A percentile compares a stretch with the other conserved stretches of the same genome.
phyloP scores from a whole-genome alignment of 2,888 invertebrate genomes.

The Anoplius nigerrimus region DNA sequence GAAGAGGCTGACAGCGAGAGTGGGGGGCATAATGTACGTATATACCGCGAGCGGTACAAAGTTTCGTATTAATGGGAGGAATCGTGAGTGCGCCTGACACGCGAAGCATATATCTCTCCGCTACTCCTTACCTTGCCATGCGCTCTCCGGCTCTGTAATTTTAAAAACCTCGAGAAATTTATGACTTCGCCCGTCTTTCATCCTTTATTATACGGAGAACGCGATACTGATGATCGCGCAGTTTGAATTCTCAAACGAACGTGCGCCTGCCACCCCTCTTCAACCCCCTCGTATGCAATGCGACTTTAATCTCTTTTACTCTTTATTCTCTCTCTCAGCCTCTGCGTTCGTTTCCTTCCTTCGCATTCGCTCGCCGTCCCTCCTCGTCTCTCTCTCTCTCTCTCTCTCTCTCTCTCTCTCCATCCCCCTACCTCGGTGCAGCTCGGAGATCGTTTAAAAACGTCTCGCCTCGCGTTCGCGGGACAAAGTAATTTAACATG shows the following conservation, averaged over 20 bases:
- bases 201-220: conserved; percentile 22
- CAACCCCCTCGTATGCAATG: neutral
- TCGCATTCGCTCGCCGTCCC: conserved; percentile 6
- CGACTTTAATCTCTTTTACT: conserved; percentile 16
- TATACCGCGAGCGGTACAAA: conserved; percentile 52
- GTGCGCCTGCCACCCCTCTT: neutral
- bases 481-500: conserved; percentile 61
- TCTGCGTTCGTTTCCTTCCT: conserved; percentile 15
- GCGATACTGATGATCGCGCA: conserved; percentile 26
- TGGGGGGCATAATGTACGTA: conserved; percentile 36
- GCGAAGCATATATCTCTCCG: conserved; percentile 57
- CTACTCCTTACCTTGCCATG: conserved; percentile 39
- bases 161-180: conserved; percentile 51
- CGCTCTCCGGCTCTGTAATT: conserved; percentile 51
- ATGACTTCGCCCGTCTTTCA: conserved; percentile 31
- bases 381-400: conserved; percentile 6
- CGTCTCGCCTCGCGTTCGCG: conserved; percentile 38
- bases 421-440: too few relatives aligned
- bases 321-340: conserved; percentile 17
- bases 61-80: conserved; percentile 66
- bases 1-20: conserved; percentile 10
- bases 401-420: conserved; percentile 4
- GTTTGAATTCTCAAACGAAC: conserved; percentile 8
- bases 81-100: conserved; percentile 60
- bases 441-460: conserved; percentile 47